A percentile compares a stretch with the other conserved stretches of the same genome.
Conservation (phyloP, 1,140 invertebrate genomes). For the Sipha flava region DNA sequence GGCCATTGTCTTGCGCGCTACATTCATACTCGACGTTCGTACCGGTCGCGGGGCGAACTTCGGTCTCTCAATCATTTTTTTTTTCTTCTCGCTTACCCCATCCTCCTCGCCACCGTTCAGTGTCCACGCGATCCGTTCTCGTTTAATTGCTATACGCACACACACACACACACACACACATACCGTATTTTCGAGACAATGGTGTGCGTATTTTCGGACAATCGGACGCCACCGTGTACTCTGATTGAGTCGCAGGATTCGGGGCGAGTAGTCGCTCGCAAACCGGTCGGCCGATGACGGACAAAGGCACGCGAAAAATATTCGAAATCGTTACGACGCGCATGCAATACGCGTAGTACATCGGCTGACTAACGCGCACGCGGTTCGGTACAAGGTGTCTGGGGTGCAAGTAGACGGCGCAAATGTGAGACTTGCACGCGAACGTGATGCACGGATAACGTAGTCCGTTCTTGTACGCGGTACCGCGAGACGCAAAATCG, state of each 20-base stretch:
- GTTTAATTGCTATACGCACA: background rate
- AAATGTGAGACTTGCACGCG: no score
- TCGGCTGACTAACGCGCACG: no score
- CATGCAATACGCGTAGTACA: no score
- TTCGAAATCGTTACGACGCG: background rate
- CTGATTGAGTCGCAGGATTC: slow-evolving; percentile 6
- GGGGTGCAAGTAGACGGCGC: no score
- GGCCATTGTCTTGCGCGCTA: background rate
- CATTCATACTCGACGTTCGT: no score
- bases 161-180: no score
- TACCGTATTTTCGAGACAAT: no score
- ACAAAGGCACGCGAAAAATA: background rate
- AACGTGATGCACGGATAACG: no score
- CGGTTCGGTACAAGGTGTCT: no score
- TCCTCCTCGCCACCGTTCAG: no score
- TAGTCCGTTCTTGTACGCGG: no score
- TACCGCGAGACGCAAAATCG: no score
- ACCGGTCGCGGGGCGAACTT: background rate
- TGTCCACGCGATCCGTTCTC: background rate
- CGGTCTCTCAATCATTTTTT: background rate
- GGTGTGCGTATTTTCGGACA: background rate
- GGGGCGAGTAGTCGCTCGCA: background rate
- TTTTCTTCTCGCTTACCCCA: background rate
- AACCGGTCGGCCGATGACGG: background rate
- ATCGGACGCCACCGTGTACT: slow-evolving; percentile 1